A percentile compares a stretch with the other conserved stretches of the same genome.
Conservation (phyloP, 2,888 invertebrate species). For the Neocrepidodera transversa region DNA sequence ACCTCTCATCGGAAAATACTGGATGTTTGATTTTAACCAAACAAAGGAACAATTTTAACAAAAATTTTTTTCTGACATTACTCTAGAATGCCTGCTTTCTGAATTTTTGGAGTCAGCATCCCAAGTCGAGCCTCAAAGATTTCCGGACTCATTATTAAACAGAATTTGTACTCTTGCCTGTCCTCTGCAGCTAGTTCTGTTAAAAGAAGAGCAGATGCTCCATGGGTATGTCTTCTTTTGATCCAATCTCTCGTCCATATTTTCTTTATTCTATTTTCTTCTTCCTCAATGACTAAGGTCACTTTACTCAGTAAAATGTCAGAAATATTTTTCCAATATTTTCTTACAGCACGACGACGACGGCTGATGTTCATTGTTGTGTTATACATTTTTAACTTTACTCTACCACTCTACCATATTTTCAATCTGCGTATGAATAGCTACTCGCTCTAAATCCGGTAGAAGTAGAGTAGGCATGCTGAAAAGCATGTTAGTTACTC, state of each 20-base stretch:
- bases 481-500: neutral
- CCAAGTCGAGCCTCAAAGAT: constrained; percentile 18
- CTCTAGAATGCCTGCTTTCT: no score
- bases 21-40: no score
- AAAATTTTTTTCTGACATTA: no score
- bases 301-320: neutral
- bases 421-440: neutral
- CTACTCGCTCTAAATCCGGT: neutral
- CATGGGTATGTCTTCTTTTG: constrained; percentile 12
- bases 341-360: neutral
- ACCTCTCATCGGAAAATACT: neutral
- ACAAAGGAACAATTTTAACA: no score
- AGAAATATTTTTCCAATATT: neutral
- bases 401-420: neutral
- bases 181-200: constrained; percentile 17
- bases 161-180: neutral
- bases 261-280: constrained; percentile 14
- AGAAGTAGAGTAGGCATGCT: no score
- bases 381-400: neutral
- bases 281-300: neutral
- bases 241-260: constrained; percentile 22
- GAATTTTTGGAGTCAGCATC: constrained; percentile 16
- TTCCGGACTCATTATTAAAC: neutral
- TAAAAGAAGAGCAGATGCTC: constrained; percentile 21
- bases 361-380: neutral